Evolutionary conservation across 2,797 vertebrate species (phyloP).

Genomic region (Typhlichthys eigenmanni): DNA sequence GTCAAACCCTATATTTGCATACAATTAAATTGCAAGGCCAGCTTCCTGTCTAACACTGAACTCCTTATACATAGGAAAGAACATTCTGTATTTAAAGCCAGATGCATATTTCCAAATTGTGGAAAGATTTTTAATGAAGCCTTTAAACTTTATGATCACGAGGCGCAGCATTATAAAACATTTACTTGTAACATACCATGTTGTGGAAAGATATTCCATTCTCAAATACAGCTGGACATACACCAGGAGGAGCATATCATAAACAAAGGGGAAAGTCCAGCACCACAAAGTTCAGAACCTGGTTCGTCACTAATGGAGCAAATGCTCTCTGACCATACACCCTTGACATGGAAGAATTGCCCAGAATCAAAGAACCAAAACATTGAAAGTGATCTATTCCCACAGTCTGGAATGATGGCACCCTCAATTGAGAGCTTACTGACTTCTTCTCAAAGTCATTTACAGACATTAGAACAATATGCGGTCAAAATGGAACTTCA

Average conservation of each 20-base stretch:
- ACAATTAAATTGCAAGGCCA: slow-evolving; percentile 94
- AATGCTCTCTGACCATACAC: slow-evolving; percentile 29
- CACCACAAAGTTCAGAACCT: slow-evolving; percentile 32
- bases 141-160: slow-evolving; percentile 95
- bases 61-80: slow-evolving; percentile 89
- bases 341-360: slow-evolving; percentile 24
- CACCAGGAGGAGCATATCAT: slow-evolving; percentile 82
- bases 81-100: slow-evolving; percentile 88
- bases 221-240: slow-evolving; percentile 87
- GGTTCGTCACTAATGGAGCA: slow-evolving; percentile 43
- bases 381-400: slow-evolving; percentile 19
- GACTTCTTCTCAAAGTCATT: slow-evolving; percentile 32
- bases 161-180: slow-evolving; percentile 96
- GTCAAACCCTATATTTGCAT: slow-evolving; percentile 95
- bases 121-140: slow-evolving; percentile 92
- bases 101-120: slow-evolving; percentile 96
- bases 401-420: slow-evolving; percentile 25
- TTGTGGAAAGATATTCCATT: slow-evolving; percentile 92
- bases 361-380: slow-evolving; percentile 18
- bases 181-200: slow-evolving; percentile 87
- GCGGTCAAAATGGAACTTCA: slow-evolving; percentile 42
- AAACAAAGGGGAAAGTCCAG: slow-evolving; percentile 53
- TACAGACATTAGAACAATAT: slow-evolving; percentile 30
- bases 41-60: slow-evolving; percentile 90
- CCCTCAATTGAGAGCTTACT: slow-evolving; percentile 57